Evolutionary conservation across 92 coral and sea anemone species (phyloP).

Genomic region (Umimayanthus kanabou): DNA sequence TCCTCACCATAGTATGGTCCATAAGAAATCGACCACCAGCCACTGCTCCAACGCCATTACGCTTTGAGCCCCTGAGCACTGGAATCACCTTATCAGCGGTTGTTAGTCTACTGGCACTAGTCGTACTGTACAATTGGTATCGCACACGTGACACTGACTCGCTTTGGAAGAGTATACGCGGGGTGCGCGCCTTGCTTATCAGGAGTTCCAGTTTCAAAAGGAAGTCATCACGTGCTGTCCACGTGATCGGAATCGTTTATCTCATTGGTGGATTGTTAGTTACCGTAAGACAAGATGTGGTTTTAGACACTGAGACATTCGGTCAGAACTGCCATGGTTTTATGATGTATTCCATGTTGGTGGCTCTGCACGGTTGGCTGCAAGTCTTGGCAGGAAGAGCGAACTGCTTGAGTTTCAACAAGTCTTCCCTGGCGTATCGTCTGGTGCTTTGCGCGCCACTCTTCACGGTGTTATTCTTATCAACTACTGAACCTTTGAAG

Average conservation of each 20-base stretch:
- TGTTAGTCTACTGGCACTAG: neutral
- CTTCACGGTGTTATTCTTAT: constrained; percentile 15
- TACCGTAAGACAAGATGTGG: constrained; percentile 25
- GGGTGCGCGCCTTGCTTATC: constrained; percentile 21
- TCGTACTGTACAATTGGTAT: neutral
- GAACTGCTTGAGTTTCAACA: constrained; percentile 15
- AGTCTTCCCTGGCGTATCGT: constrained; percentile 30
- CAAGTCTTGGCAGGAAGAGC: constrained; percentile 15
- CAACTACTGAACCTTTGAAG: constrained; percentile 2
- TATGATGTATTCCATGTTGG: constrained; percentile 26
- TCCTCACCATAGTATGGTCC: constrained; percentile 22
- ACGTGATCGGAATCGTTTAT: constrained; percentile 30
- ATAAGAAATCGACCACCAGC: neutral
- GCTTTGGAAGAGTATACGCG: constrained; percentile 12
- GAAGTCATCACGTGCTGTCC: constrained; percentile 22
- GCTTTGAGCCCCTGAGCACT: constrained; percentile 10
- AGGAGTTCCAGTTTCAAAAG: constrained; percentile 1
- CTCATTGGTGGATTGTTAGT: constrained; percentile 25
- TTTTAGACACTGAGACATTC: constrained; percentile 7
- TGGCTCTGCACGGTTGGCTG: constrained; percentile 35
- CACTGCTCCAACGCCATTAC: constrained; percentile 17
- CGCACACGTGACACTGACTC: constrained; percentile 2
- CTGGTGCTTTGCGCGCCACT: constrained; percentile 37
- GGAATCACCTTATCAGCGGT: constrained; percentile 21
- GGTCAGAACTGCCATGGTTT: constrained; percentile 29